These are phyloP conservation scores for Emydocephalus ijimae DNA, from an alignment of 2,113 vertebrate genomes.

Conservation along the genomic window DNA sequence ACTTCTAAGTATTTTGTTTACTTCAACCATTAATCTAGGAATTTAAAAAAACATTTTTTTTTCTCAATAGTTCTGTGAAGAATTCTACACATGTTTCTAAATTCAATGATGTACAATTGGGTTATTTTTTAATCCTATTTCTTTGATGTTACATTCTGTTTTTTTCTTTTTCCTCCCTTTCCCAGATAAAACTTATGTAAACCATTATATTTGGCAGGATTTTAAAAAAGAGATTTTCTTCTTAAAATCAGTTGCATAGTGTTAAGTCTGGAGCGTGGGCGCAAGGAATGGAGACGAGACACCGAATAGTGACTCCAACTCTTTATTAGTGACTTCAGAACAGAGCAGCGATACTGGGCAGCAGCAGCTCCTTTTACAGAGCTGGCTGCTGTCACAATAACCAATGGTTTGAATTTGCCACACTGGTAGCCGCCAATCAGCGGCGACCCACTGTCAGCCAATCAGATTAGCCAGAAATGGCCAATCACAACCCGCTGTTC, in stretches of 20 bases:
- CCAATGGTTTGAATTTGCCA: no score
- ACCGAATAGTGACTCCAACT: no score
- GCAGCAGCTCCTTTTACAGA: no score
- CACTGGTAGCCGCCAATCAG: no score
- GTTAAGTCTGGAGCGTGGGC: no score
- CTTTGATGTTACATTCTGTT: background rate
- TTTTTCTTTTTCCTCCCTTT: background rate
- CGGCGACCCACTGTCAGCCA: no score
- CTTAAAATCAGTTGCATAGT: background rate
- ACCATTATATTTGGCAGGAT: background rate
- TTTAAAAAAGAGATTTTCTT: background rate
- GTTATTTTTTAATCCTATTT: background rate
- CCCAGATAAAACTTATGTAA: background rate
- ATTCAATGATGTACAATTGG: background rate
- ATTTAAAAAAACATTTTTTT: background rate
- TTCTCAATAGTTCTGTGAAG: background rate
- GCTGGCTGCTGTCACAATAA: no score
- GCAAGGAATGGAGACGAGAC: no score
- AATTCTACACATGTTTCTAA: background rate
- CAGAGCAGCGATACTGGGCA: no score
- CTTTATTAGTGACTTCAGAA: no score
- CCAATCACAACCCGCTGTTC: no score
- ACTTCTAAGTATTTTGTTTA: background rate
- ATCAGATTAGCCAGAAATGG: no score
- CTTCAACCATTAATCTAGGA: background rate